These are phyloP conservation scores for Mesoclemmys tuberculata DNA, from an alignment of 2,113 vertebrate species.

Conservation along the genomic window DNA sequence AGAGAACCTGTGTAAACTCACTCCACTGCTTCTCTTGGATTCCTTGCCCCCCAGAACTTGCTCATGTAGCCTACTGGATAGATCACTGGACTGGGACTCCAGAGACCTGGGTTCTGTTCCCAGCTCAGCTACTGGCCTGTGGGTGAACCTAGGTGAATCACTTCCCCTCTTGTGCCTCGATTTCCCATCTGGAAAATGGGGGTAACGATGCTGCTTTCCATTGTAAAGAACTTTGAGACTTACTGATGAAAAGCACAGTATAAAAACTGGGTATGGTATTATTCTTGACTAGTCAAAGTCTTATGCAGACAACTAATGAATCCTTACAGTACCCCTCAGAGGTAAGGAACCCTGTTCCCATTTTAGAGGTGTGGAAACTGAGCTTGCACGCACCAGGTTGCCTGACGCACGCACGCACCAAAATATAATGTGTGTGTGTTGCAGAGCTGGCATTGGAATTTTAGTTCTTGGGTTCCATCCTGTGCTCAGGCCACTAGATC, in stretches of 20 bases:
- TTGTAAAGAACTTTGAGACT: not conserved
- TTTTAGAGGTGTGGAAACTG: not conserved
- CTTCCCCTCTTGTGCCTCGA: not conserved
- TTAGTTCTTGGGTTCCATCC: not conserved
- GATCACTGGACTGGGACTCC: not conserved
- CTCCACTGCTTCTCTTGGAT: not conserved
- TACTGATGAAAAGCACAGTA: not conserved
- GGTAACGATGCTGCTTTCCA: not conserved
- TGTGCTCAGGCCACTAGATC: fast-evolving
- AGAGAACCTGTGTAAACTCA: not conserved
- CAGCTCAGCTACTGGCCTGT: not conserved
- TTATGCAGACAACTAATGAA: not conserved
- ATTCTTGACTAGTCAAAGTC: not conserved
- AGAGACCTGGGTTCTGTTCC: not conserved
- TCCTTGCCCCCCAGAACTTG: not conserved
- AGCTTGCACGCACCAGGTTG: too few relatives aligned
- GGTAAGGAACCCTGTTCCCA: not conserved
- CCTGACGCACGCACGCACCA: too few relatives aligned
- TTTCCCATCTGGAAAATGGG: not conserved
- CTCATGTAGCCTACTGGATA: not conserved
- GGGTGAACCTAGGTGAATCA: not conserved
- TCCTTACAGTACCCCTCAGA: not conserved
- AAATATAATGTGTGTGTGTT: too few relatives aligned
- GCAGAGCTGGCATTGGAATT: too few relatives aligned
- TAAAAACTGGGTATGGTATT: not conserved